These are phyloP conservation scores for Taxidea taxus DNA, from an alignment of 2,113 vertebrate genomes.

Conservation along the genomic window DNA sequence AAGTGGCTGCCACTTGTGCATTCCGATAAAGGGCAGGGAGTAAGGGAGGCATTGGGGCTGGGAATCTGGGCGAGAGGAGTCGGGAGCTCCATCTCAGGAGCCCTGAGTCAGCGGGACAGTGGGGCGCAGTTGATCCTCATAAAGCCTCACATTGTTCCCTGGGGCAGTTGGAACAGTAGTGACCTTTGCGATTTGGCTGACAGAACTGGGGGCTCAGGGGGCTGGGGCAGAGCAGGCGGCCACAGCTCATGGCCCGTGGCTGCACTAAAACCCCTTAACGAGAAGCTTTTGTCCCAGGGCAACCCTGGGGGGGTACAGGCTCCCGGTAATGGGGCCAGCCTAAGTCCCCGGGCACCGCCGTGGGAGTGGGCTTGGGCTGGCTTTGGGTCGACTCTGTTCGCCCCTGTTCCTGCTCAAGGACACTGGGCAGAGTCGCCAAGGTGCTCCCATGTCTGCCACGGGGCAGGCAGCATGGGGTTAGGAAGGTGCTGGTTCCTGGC, in stretches of 20 bases:
- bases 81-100: neutral
- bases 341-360: neutral
- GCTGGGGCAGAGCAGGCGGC: neutral
- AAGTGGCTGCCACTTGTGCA: neutral
- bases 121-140: neutral
- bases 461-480: accelerated
- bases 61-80: neutral
- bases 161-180: neutral
- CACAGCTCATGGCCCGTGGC: neutral
- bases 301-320: neutral
- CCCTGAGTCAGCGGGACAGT: slow-evolving; percentile 15
- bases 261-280: neutral
- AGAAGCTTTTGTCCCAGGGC: slow-evolving; percentile 14
- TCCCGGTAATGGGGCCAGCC: neutral
- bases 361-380: neutral
- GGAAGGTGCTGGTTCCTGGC: neutral
- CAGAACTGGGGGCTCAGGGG: neutral
- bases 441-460: neutral
- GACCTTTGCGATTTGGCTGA: slow-evolving; percentile 54
- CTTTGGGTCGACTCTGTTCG: neutral
- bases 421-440: neutral
- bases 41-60: neutral
- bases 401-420: neutral
- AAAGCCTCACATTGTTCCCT: slow-evolving; percentile 54
- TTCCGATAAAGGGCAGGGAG: neutral